Evolutionary conservation across 2,888 invertebrate genomes (phyloP), one percentile per base, ranked within the genome.

Genomic region (Dicycla oo): DNA sequence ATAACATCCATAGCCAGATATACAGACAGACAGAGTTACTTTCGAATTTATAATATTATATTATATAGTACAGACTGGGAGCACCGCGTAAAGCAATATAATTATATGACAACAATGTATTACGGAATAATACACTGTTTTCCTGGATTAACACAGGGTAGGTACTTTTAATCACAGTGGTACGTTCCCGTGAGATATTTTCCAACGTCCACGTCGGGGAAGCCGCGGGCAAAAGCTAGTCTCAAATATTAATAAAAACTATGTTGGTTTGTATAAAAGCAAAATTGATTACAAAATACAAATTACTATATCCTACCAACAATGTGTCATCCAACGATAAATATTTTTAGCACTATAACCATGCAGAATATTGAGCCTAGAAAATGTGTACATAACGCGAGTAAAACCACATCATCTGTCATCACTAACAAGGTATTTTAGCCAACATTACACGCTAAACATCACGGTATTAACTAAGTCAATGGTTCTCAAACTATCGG

Each of bases 361-460:
- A 43, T 5, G 30, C 15, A 49, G 20, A 56, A 58, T 54, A 54
- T 65, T 57, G 43, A 69, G 53, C 40, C 13, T 30, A 38, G 65
- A 43, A 34, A 73, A 67, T 61, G 26, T 56, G n/a, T 63, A 20
- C 49, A 43, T 30, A 83, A 26, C 60, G 58, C 47, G 26, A 67
- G 66, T 53, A n/a, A 61, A 66, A 56, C 75, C 58, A 60, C 67
- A 51, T 83, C 75, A 64, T 80, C 63, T 65, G 75, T 80, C 80
- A 80, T 74, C 47, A 75, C 80, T 80, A 83, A 80, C 63, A 80
- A 73, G 66, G 64, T 83, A 83, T 75, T 83, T 69, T 34, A 64
- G 75, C 63, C 38, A 10, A 69, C 66, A 69, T 80, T 38, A 73
- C 38, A 61, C 58, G 60, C 75, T 69, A 73, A 71, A 77, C 51